Evolutionary conservation across 2,888 invertebrate species (phyloP).

Genomic region (Scelioninae gen. 1): DNA sequence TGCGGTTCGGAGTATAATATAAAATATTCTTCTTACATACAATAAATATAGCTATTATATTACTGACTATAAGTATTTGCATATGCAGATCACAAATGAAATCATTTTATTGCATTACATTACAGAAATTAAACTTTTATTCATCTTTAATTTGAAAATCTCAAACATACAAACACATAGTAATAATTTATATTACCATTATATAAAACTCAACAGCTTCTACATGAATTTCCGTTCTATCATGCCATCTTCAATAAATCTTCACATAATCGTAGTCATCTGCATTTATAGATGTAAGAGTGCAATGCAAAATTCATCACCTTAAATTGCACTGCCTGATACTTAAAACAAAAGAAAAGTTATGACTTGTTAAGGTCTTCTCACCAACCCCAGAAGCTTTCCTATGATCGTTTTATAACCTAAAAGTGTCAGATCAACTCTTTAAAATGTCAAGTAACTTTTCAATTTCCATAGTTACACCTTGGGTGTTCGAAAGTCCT

Average conservation of each 20-base stretch:
- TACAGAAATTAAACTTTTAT: no score
- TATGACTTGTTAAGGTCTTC: neutral
- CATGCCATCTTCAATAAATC: conserved; percentile 8
- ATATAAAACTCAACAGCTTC: conserved; percentile 10
- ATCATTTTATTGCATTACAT: no score
- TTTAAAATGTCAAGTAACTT: conserved; percentile 14
- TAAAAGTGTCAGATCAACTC: conserved; percentile 7
- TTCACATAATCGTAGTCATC: neutral
- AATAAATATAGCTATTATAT: no score
- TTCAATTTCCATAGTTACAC: conserved; percentile 13
- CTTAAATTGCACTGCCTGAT: no score
- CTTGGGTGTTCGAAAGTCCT: conserved; percentile 43
- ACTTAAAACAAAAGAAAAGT: neutral
- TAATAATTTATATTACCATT: no score
- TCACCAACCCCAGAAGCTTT: conserved; percentile 15
- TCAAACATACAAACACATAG: no score
- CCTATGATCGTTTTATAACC: neutral
- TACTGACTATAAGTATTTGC: no score
- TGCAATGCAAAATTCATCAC: no score
- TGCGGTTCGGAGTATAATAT: no score
- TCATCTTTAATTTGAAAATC: no score
- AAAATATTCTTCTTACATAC: no score
- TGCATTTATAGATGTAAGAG: neutral
- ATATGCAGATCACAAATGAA: no score
- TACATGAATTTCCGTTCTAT: conserved; percentile 14